A percentile compares a stretch with the other conserved stretches of the same genome.
These are phyloP conservation scores for Gallirallus australis DNA, from an alignment of 2,797 vertebrate species.

Conservation along the genomic window DNA sequence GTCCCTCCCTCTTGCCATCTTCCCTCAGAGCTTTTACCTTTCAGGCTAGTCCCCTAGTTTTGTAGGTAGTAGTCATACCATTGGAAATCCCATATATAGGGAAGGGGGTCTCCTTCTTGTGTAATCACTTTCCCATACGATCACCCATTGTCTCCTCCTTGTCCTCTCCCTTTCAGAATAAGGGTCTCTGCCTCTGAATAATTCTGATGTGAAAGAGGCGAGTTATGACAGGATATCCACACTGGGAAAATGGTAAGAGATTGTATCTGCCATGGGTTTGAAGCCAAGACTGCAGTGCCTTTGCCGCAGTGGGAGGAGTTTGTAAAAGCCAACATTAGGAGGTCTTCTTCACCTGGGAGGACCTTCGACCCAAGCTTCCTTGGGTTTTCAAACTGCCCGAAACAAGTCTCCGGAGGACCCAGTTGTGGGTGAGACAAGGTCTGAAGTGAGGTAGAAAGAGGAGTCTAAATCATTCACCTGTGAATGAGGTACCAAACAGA, in stretches of 20 bases:
- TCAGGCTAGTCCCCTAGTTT: not conserved
- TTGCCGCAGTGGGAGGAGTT: not conserved
- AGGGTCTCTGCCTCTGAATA: not conserved
- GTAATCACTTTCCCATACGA: not conserved
- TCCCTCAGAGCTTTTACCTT: not conserved
- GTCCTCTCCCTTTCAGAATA: not conserved
- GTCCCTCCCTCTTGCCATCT: not conserved
- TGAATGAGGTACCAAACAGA: slow-evolving; percentile 35
- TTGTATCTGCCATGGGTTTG: not conserved
- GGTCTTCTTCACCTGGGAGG: not conserved
- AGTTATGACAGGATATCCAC: not conserved
- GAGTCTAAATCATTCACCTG: not conserved
- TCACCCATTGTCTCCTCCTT: not conserved
- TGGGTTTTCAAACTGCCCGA: not conserved
- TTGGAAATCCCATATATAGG: not conserved
- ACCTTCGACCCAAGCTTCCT: not conserved
- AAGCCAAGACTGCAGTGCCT: not conserved
- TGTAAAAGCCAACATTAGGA: not conserved
- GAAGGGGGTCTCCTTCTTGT: not conserved
- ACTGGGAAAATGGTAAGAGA: not conserved
- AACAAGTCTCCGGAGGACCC: not conserved
- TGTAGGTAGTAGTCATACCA: not conserved
- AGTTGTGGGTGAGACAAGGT: not conserved
- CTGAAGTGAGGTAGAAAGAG: not conserved
- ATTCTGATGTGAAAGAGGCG: not conserved